Evolutionary conservation across 2,888 invertebrate species (phyloP).

Genomic region (Brachylomia viminalis): DNA sequence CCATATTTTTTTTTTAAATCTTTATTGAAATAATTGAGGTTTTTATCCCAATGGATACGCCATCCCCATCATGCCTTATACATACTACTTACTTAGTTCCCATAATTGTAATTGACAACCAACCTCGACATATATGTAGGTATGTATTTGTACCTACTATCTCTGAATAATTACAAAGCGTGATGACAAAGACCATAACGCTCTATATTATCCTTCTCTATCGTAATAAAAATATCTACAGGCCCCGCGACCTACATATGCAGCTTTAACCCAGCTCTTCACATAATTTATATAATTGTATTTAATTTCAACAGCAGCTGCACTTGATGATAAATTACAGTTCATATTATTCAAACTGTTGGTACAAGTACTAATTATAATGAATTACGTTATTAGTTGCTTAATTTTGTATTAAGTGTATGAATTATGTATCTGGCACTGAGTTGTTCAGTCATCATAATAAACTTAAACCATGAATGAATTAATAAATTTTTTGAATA

Average conservation of each 20-base stretch:
- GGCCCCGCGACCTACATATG: conserved; percentile 14
- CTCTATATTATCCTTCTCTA: neutral
- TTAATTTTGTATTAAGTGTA: neutral
- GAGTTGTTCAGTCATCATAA: neutral
- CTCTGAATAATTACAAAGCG: neutral
- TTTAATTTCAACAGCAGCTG: conserved; percentile 61
- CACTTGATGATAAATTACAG: conserved; percentile 57
- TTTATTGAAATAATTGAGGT: too few relatives aligned
- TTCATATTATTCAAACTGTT: conserved; percentile 51
- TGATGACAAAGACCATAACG: neutral
- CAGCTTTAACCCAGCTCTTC: conserved; percentile 24
- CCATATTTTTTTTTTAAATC: too few relatives aligned
- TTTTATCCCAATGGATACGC: too few relatives aligned
- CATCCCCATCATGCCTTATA: too few relatives aligned
- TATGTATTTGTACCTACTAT: too few relatives aligned
- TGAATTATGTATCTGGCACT: neutral
- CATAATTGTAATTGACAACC: too few relatives aligned
- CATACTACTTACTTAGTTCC: too few relatives aligned
- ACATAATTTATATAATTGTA: conserved; percentile 49
- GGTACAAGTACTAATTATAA: conserved; percentile 10
- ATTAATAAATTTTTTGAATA: too few relatives aligned
- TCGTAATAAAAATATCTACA: conserved; percentile 1
- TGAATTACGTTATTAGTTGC: neutral
- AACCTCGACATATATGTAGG: too few relatives aligned
- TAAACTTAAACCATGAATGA: too few relatives aligned